phyloP scores from a whole-genome alignment of 2,113 vertebrate species.

The Cromileptes altivelis region DNA sequence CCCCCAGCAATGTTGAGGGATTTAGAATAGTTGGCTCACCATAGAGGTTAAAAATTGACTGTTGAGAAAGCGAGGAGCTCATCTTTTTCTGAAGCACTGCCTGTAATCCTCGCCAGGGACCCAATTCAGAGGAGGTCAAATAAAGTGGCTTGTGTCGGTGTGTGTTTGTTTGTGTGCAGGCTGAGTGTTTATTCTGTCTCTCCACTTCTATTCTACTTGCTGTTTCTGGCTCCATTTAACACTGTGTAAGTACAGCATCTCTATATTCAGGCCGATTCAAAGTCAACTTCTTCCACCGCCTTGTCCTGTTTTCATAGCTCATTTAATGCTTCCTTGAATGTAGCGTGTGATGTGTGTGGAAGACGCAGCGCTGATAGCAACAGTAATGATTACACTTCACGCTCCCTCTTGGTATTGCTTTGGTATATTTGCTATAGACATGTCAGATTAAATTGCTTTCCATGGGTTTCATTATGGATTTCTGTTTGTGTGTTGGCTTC shows the following conservation, averaged over 20 bases:
- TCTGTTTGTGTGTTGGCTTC: neutral
- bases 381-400: neutral
- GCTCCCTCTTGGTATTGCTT: neutral
- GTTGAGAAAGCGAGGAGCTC: slow-evolving; percentile 2
- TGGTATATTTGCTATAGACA: neutral
- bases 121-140: neutral
- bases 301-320: neutral
- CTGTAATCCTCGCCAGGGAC: neutral
- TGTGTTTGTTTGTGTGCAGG: neutral
- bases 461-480: neutral
- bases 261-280: neutral
- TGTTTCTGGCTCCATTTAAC: neutral
- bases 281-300: neutral
- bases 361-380: neutral
- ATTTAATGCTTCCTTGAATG: neutral
- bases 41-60: neutral
- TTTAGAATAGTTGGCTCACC: neutral
- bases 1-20: neutral
- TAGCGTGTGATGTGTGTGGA: neutral
- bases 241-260: neutral
- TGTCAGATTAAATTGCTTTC: neutral
- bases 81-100: slow-evolving; percentile 10
- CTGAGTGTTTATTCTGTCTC: neutral
- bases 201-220: neutral
- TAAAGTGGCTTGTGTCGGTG: neutral